Evolutionary conservation across 2,113 vertebrate genomes (phyloP), one percentile per base, ranked within the genome.

Genomic region (Strix uralensis): DNA sequence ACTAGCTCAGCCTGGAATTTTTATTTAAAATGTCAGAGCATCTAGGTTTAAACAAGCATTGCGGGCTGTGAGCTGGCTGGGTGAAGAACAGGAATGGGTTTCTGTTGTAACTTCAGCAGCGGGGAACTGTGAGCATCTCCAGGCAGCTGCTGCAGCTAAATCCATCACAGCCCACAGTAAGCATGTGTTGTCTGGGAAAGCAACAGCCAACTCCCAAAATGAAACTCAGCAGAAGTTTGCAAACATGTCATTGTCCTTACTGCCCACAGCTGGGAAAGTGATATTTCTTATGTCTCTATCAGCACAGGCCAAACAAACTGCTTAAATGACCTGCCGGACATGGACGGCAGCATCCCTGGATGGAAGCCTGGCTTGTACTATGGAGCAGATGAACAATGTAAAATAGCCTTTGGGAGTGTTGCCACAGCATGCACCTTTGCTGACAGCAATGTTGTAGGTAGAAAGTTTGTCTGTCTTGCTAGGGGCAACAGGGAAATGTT

Each of bases 281-380:
- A 86, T 89, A 58, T 85, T 94, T 86, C 65, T 84, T 51, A 17
- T 96, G 87, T 92, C 54, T 96, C 61, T 98, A 58, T 40, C 98
- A 99, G 99, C 81, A 91, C 98, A 97, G 98, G 98, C n/a, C 97
- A 96, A 81, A 98, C 97, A 26, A 98, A 94, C 91, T 99, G 99
- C 96, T 86, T 99, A 54, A 92, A 98, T 91, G 99, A 99, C 96
- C 97, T 98, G 21, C 99, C 99, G 3, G 98, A 98, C 95, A 97
- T 97, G 8, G 98, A 98, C 16, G 96, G 96, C 80, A 98, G 94
- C 63, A 98, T 98, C 52, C 98, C 98, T 5, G 96, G 98, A 46
- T 98, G 97, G 96, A 99, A 99, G 94, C 99, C 99, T 3, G 99
- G 99, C 69, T 97, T 99, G 47, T 99, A 99, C 97, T 99, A 99